Percentiles rank a stretch among this genome's conserved stretches.
These are phyloP conservation scores for Myotis myotis DNA, from an alignment of 2,797 vertebrate genomes.

Conservation along the genomic window DNA sequence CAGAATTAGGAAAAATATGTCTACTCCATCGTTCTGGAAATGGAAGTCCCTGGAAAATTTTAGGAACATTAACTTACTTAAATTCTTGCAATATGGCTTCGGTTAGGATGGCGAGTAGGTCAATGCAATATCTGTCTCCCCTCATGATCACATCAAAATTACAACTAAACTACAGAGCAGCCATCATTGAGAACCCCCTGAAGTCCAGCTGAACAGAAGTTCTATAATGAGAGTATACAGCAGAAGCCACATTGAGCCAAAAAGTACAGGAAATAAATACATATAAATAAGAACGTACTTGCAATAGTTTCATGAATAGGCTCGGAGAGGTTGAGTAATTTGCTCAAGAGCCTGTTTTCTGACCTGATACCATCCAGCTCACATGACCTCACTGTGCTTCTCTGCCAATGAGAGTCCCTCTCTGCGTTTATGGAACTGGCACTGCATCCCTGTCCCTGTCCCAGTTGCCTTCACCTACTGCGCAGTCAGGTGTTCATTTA, in stretches of 20 bases:
- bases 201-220: not conserved
- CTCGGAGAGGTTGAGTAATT: not conserved
- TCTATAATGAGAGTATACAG: not conserved
- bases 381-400: not conserved
- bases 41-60: not conserved
- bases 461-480: not conserved
- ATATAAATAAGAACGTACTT: not conserved
- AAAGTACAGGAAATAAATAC: not conserved
- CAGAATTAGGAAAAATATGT: not conserved
- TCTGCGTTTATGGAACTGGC: not conserved
- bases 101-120: not conserved
- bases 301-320: not conserved
- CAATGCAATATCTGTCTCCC: not conserved
- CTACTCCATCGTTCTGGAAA: not conserved
- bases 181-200: not conserved
- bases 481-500: not conserved
- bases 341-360: not conserved
- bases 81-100: not conserved
- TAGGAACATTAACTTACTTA: not conserved
- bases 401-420: not conserved
- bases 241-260: not conserved
- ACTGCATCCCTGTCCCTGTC: rapidly evolving
- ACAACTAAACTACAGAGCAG: not conserved
- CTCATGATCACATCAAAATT: not conserved
- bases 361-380: not conserved